Percentiles rank a stretch among this genome's conserved stretches.
Conservation (phyloP, 2,888 invertebrate species). For the Plutella xylostella region DNA sequence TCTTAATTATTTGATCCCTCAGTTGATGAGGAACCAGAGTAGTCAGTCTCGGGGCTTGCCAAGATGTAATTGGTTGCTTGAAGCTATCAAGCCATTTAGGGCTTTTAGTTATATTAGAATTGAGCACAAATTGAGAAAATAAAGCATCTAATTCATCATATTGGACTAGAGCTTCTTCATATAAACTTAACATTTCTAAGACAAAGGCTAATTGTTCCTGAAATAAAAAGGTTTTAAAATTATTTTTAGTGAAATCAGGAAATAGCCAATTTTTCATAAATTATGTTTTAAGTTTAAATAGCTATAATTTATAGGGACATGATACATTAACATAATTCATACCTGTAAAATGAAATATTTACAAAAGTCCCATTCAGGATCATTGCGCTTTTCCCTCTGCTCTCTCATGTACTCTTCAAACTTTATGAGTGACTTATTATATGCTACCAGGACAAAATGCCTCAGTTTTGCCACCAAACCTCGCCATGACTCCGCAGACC, state of each 20-base stretch:
- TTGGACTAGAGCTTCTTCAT: constrained; percentile 94
- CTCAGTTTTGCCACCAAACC: constrained; percentile 86
- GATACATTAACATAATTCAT: background rate
- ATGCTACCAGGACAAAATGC: constrained; percentile 85
- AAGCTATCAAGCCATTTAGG: constrained; percentile 89
- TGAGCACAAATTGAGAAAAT: constrained; percentile 95
- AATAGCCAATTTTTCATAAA: background rate
- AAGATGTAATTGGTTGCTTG: constrained; percentile 81
- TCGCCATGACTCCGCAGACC: constrained; percentile 92
- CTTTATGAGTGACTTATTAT: constrained; percentile 85
- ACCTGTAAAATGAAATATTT: constrained; percentile 94
- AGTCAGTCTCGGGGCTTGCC: constrained; percentile 84
- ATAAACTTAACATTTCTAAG: constrained; percentile 92
- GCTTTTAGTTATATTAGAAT: constrained; percentile 89
- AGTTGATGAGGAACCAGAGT: constrained; percentile 70
- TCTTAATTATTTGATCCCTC: constrained; percentile 56
- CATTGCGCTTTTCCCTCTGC: constrained; percentile 90
- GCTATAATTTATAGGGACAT: background rate
- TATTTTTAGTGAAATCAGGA: background rate
- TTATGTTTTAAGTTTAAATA: background rate
- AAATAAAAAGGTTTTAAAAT: constrained; percentile 22
- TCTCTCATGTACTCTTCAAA: constrained; percentile 93
- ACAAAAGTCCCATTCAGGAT: constrained; percentile 93
- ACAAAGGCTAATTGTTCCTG: constrained; percentile 97
- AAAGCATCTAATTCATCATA: constrained; percentile 97